Conservation (phyloP, 2,888 invertebrate genomes). For the Macaria notata region DNA sequence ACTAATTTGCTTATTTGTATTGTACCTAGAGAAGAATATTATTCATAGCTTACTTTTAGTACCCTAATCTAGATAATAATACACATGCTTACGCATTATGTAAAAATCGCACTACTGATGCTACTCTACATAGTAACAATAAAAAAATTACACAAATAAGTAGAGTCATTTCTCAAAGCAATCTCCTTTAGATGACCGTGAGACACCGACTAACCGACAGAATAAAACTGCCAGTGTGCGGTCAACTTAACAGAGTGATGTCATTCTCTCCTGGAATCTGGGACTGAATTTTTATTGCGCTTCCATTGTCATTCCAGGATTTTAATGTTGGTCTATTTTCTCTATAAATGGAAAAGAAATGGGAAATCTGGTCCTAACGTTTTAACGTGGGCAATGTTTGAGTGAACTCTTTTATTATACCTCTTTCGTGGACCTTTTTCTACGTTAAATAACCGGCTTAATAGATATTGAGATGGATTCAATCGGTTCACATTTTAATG, state of each 20-base stretch:
- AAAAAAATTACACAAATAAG: no score
- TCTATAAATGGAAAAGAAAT: slow-evolving; percentile 10
- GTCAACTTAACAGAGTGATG: slow-evolving; percentile 26
- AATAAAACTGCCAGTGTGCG: slow-evolving; percentile 1
- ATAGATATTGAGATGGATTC: slow-evolving; percentile 13
- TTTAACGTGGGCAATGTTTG: not conserved
- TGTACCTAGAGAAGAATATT: no score
- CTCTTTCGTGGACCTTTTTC: slow-evolving; percentile 5
- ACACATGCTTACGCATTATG: no score
- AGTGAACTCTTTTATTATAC: slow-evolving; percentile 1
- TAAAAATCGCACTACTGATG: no score
- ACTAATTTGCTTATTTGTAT: no score
- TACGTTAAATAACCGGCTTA: slow-evolving; percentile 4
- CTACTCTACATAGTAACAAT: no score
- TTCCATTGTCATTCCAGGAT: slow-evolving; percentile 19
- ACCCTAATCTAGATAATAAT: no score
- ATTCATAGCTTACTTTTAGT: no score
- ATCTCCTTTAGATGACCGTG: no score
- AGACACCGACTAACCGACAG: no score
- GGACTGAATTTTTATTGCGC: slow-evolving; percentile 22
- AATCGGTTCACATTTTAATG: slow-evolving; percentile 8
- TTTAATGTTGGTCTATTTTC: slow-evolving; percentile 18
- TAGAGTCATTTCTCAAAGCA: no score
- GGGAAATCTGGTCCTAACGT: slow-evolving; percentile 3
- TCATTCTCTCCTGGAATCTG: slow-evolving; percentile 26